A percentile compares a stretch with the other conserved stretches of the same genome.
Evolutionary conservation across 2,797 vertebrate genomes (phyloP).

Genomic region (Bothrops alternatus): DNA sequence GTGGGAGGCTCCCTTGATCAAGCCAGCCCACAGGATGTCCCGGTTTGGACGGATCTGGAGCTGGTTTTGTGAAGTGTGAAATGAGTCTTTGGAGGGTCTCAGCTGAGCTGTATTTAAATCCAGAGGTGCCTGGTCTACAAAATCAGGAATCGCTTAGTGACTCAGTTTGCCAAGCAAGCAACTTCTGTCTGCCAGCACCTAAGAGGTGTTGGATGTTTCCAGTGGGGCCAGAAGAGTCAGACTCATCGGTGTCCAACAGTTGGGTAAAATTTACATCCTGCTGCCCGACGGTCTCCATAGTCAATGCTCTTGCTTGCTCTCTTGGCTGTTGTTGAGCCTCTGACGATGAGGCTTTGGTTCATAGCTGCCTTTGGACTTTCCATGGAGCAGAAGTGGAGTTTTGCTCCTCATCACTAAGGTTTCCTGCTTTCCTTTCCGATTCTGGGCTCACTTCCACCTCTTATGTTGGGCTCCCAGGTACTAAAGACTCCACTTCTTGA

Average conservation of each 20-base stretch:
- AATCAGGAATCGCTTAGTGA: background rate
- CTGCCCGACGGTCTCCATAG: background rate
- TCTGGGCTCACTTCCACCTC: background rate
- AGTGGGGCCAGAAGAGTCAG: background rate
- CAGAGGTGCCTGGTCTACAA: background rate
- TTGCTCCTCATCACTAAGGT: background rate
- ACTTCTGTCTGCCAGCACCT: no score
- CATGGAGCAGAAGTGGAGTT: background rate
- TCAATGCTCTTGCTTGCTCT: no score
- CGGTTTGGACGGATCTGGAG: background rate
- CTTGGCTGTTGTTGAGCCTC: no score
- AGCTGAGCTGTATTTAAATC: background rate
- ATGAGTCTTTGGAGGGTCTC: background rate
- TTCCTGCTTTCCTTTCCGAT: background rate
- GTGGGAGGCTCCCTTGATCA: background rate
- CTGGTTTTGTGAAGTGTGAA: slow-evolving; percentile 4
- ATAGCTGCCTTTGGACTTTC: background rate
- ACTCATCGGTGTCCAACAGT: no score
- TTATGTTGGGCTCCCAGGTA: background rate
- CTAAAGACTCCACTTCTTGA: background rate
- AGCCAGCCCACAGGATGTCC: background rate
- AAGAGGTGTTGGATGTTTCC: no score
- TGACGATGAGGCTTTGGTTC: background rate
- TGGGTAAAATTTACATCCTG: background rate
- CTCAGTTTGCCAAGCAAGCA: background rate